phyloP scores from a whole-genome alignment of 2,888 invertebrate genomes.

The Leptinotarsa rubiginosa region DNA sequence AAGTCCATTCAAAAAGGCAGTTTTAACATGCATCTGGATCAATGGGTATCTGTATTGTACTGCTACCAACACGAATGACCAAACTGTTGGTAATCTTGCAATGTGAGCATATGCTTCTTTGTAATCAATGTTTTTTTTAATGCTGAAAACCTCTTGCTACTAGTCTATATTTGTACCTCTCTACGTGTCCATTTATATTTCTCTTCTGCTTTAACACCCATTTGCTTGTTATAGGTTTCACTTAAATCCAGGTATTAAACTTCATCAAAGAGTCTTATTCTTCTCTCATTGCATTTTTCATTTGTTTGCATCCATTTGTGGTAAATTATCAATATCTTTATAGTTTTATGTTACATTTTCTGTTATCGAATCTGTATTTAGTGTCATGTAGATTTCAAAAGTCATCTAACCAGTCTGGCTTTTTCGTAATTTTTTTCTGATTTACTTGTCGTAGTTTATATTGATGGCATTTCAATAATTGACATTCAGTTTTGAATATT shows the following conservation, averaged over 20 bases:
- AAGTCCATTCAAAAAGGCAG: not conserved
- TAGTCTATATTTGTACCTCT: not conserved
- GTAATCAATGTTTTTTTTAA: too few species aligned
- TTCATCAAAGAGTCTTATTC: too few species aligned
- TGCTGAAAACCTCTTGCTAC: too few species aligned
- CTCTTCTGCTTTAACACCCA: not conserved
- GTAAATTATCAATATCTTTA: not conserved
- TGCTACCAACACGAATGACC: too few species aligned
- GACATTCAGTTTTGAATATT: not conserved
- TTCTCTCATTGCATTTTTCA: too few species aligned
- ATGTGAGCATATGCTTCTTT: too few species aligned
- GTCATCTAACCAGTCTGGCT: not conserved
- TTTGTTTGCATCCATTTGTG: too few species aligned
- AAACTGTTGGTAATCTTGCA: too few species aligned
- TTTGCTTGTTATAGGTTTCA: too few species aligned
- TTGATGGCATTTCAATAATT: not conserved
- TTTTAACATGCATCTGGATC: not conserved
- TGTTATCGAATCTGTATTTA: not conserved
- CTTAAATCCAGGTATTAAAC: too few species aligned
- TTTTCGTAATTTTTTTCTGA: not conserved
- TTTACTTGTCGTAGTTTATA: not conserved
- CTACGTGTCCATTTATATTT: not conserved
- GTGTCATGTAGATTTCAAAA: not conserved
- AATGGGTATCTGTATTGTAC: not conserved
- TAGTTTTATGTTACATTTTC: not conserved